A percentile compares a stretch with the other conserved stretches of the same genome.
phyloP scores from a whole-genome alignment of 1,140 invertebrate genomes.

The Drosophila ironensis region DNA sequence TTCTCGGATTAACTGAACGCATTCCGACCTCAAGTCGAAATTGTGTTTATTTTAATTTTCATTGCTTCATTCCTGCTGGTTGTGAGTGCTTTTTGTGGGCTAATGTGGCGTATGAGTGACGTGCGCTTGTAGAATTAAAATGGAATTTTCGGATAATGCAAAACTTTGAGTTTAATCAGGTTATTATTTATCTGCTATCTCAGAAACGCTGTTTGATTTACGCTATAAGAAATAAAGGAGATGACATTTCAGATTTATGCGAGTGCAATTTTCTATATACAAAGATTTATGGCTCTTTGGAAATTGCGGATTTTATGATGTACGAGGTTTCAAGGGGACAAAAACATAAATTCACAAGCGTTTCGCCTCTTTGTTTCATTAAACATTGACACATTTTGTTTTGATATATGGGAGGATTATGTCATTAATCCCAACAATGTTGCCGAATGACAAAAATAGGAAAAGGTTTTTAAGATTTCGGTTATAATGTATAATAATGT shows the following conservation, averaged over 20 bases:
- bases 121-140: conserved; percentile 47
- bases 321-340: too few relatives aligned
- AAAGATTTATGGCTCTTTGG: too few relatives aligned
- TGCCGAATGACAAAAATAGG: too few relatives aligned
- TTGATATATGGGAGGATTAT: too few relatives aligned
- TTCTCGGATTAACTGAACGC: background rate
- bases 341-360: too few relatives aligned
- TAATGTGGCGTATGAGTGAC: conserved; percentile 60
- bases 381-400: background rate
- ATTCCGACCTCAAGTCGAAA: conserved; percentile 11
- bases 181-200: conserved; percentile 1
- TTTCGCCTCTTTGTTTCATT: background rate
- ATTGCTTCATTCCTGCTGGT: conserved; percentile 29
- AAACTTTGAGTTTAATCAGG: background rate
- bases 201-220: too few relatives aligned
- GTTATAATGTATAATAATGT: too few relatives aligned
- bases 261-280: background rate
- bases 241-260: too few relatives aligned
- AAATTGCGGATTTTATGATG: too few relatives aligned
- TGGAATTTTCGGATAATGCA: conserved; percentile 5
- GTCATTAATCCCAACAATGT: too few relatives aligned
- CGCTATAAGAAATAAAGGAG: background rate
- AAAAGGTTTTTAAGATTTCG: too few relatives aligned
- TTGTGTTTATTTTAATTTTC: conserved; percentile 29
- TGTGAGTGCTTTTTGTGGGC: background rate